Base-by-base conservation (phyloP, 2,113 vertebrate genomes). In the Oryzias celebensis region DNA sequence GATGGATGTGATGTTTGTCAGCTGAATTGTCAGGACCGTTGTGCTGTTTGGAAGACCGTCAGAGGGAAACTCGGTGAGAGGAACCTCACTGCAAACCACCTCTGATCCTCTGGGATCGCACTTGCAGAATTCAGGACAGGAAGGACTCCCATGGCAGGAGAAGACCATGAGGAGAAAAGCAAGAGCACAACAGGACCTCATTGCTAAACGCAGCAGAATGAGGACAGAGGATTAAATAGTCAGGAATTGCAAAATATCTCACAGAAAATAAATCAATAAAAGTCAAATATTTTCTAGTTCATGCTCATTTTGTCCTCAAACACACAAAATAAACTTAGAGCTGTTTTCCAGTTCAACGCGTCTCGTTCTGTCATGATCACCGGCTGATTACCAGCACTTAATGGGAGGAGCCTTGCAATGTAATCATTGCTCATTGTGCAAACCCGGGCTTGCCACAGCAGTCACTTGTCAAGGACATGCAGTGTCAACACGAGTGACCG, bases 1-100 rank as follows among this genome's bases (percentile, higher is more conserved):
- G 59, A 96, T 73, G 52, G 48, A 22, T 12, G 84, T 85, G 78
- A 96, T 59, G 43, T 92, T 93, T 14, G 93, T 95, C 81, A 90
- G 93, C 85, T 96, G 94, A 53, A 95, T 80, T 0, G 90, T 89
- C 52, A 96, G 56, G 49, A 70, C 50, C 20, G 72, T 50, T 15
- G 90, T 92, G 83, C 85, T 71, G 2, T 49, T 4, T 0, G 90
- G 90, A 41, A 96, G 80, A 50, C 28, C 23, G 0, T 36, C 10
- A 0, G 17, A 8, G 3, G 94, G 94, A 64, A 92, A 90, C 14
- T 62, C n/a, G 1, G 68, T 73, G 0, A 94, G 77, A 1, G 88
- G 61, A 5, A 85, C 46, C 17, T 89, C 89, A 1, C 67, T 82
- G 48, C 94, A 94, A 53, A 92, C 68, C 15, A 93, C 74, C 2